Base-by-base conservation (phyloP, 2,888 invertebrate species). In the Brachypalpus laphriformis region DNA sequence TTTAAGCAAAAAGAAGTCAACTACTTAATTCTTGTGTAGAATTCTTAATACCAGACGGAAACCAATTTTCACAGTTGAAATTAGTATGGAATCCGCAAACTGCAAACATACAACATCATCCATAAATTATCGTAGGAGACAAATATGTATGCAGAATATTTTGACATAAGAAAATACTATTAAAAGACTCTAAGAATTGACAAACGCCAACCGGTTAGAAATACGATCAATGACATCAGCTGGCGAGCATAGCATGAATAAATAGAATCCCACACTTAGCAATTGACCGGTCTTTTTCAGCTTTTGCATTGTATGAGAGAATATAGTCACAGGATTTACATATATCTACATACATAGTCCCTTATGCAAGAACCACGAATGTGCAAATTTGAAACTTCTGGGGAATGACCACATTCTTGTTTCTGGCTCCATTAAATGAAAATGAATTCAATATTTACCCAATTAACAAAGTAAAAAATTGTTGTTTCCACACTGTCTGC, bases 61-160 rank as follows among this genome's bases (percentile, higher is more conserved):
- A 49, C 34, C 9, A 51, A 16, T 37, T 37, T 37, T 40, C 31
- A 18, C 28, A 14, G 25, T 65, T 49, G 47, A 49, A 65, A 65
- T 65, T 49, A 34, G 65, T 20, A 65, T 51, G 22, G 49, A 47
- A 37, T 49, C 18, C 40, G 14, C 34, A 66, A 66, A 51, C 16
- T 20, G 51, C 20, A n/a, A 49, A 54, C 25, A 28, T 14, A 47
- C 14, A 40, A 25, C 37, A 51, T 4, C n/a, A n/a, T n/a, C n/a
- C n/a, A 49, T 49, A 34, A 65, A 49, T 37, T 16, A 40, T 25
- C 66, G 22, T 8, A 66, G 37, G 51, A 51, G 66, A 51, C 66
- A 37, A 40, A 51, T 66, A 51, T 63, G 47, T 66, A 51, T 63
- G 47, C 31, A 31, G 47, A 63, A 63, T 47, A 31, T 63, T 47